Conservation (phyloP, 2,888 invertebrate genomes). For the Xanthia togata region DNA sequence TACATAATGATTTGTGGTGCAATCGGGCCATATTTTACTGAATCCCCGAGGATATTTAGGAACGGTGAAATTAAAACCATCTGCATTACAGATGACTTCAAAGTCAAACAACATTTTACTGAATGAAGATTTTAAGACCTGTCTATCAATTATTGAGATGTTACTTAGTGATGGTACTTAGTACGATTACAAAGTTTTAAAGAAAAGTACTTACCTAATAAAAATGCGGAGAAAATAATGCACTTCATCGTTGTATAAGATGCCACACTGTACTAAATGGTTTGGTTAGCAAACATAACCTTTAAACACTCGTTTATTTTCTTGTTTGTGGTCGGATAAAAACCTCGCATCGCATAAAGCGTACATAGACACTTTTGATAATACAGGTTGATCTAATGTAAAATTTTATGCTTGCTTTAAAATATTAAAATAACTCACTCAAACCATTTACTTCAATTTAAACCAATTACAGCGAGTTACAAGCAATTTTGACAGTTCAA, state of each 20-base stretch:
- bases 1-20: background rate
- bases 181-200: background rate
- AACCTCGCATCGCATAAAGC: slow-evolving; percentile 22
- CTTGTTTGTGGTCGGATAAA: slow-evolving; percentile 49
- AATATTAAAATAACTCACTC: background rate
- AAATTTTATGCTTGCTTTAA: background rate
- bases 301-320: slow-evolving; percentile 33
- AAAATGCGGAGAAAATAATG: slow-evolving; percentile 11
- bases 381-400: slow-evolving; percentile 36
- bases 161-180: no score
- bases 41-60: background rate
- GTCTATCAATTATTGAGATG: background rate
- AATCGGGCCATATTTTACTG: background rate
- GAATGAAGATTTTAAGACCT: background rate
- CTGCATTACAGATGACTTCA: background rate
- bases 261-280: slow-evolving; percentile 29
- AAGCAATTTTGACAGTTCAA: no score
- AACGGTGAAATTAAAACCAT: background rate
- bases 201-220: slow-evolving; percentile 40
- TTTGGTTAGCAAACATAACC: slow-evolving; percentile 1
- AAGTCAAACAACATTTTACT: background rate
- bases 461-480: background rate
- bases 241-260: slow-evolving; percentile 39
- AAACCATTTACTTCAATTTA: background rate
- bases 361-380: slow-evolving; percentile 25